Base-by-base conservation (phyloP, 2,888 invertebrate genomes). In the Podabrus alpinus region DNA sequence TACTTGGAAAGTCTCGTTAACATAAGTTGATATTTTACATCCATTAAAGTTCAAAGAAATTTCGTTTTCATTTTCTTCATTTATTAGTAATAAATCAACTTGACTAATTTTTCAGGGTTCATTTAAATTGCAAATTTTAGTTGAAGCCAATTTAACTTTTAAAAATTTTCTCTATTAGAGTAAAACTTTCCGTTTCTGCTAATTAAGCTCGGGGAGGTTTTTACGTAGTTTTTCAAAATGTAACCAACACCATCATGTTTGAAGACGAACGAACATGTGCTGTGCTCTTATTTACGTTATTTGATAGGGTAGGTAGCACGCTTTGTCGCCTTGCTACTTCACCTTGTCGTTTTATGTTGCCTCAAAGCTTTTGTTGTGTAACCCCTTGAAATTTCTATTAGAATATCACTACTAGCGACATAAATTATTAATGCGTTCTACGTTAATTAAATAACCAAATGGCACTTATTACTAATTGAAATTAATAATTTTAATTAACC, bases 231-330 rank as follows among this genome's bases (percentile, higher is more conserved):
- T 68, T 59, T 59, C 17, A 11, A 19, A 15, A 45, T 68, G 2
- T 11, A 29, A 13, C 29, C 29, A 13, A 29, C 13, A 17, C n/a
- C 11, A 25, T 25, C 15, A 10, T 66, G 66, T 10, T 68, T 21
- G 1, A 13, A 11, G 25, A 67, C n/a, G 64, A 67, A 68, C 72
- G 68, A 59, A 29, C 60, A 68, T 45, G 13, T 45, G 45, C n/a
- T n/a, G 61, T 72, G 72, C 68, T 72, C 72, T 72, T 72, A 72
- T 72, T 72, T 72, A 68, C 66, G 73, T 66, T 66, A 69, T 73
- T 73, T 69, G 73, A 73, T 73, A 73, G 73, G 25, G 59, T 45
- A 45, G 45, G 45, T 73, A 68, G 69, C 73, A 60, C 15, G 66
- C 73, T 73, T 73, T 69, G 69, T 69, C 73, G 69, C 68, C 64